Percentiles rank a stretch among this genome's conserved stretches.
Evolutionary conservation across 2,113 vertebrate genomes (phyloP).

Genomic region (Pelmatolapia mariae): DNA sequence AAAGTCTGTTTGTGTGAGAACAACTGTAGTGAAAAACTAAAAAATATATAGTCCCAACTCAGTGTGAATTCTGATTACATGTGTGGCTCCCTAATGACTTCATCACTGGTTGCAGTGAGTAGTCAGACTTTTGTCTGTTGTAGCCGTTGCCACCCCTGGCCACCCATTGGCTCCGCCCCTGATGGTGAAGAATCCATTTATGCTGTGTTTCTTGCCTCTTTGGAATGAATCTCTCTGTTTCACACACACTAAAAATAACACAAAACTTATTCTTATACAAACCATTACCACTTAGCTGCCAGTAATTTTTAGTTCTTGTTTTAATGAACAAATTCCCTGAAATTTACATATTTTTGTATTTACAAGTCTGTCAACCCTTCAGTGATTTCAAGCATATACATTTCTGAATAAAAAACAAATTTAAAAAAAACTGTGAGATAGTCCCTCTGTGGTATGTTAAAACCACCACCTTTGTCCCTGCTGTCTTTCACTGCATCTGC

Average conservation of each 20-base stretch:
- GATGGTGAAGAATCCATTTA: neutral
- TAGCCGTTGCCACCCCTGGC: neutral
- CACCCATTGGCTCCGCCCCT: neutral
- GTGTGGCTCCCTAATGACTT: neutral
- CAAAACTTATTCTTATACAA: neutral
- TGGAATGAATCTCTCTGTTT: neutral
- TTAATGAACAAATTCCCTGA: neutral
- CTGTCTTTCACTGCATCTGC: constrained; percentile 22
- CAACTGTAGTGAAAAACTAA: neutral
- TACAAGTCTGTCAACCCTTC: neutral
- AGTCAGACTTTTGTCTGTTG: neutral
- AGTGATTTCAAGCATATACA: neutral
- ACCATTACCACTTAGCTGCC: neutral
- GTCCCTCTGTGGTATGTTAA: neutral
- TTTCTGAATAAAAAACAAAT: neutral
- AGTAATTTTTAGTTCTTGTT: neutral
- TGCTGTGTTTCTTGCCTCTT: neutral
- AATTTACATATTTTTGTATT: neutral
- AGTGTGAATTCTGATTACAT: neutral
- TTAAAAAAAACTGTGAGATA: neutral
- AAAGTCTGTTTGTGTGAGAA: neutral
- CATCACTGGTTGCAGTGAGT: neutral
- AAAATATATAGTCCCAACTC: neutral
- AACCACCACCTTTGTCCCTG: neutral
- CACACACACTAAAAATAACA: neutral